These are phyloP conservation scores for Stenichneumon culpator DNA, from an alignment of 2,888 invertebrate genomes.

Conservation along the genomic window DNA sequence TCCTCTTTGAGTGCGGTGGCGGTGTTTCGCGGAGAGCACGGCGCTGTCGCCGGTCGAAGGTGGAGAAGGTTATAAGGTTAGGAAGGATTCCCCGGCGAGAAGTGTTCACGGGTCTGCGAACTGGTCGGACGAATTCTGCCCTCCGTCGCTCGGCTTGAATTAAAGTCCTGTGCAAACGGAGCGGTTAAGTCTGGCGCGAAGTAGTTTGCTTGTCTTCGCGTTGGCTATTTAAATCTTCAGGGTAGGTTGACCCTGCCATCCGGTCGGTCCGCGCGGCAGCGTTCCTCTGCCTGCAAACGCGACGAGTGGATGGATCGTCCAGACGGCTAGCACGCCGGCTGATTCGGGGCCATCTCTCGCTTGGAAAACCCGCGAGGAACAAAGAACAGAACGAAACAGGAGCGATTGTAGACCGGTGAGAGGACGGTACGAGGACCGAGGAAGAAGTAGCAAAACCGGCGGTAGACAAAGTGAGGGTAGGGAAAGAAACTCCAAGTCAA, in stretches of 20 bases:
- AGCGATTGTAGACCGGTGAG: conserved; percentile 8
- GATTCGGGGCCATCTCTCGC: conserved; percentile 17
- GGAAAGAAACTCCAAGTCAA: conserved; percentile 65
- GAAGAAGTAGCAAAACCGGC: conserved; percentile 39
- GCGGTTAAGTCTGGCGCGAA: conserved; percentile 59
- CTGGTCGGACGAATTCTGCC: neutral
- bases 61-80: neutral
- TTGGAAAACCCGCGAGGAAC: conserved; percentile 28
- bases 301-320: conserved; percentile 16
- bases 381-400: conserved; percentile 27
- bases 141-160: conserved; percentile 63
- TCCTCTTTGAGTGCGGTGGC: neutral
- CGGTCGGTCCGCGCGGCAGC: neutral
- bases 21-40: neutral
- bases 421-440: conserved; percentile 8
- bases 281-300: conserved; percentile 10
- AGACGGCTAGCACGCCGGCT: neutral
- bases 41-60: neutral
- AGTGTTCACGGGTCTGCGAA: neutral
- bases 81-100: neutral
- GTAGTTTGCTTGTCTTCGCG: conserved; percentile 71
- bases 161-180: conserved; percentile 71
- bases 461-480: conserved; percentile 16
- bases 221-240: conserved; percentile 75
- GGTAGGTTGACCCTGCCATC: conserved; percentile 24